A percentile compares a stretch with the other conserved stretches of the same genome.
Evolutionary conservation across 2,113 vertebrate genomes (phyloP).

Genomic region (Falcunculus frontatus): DNA sequence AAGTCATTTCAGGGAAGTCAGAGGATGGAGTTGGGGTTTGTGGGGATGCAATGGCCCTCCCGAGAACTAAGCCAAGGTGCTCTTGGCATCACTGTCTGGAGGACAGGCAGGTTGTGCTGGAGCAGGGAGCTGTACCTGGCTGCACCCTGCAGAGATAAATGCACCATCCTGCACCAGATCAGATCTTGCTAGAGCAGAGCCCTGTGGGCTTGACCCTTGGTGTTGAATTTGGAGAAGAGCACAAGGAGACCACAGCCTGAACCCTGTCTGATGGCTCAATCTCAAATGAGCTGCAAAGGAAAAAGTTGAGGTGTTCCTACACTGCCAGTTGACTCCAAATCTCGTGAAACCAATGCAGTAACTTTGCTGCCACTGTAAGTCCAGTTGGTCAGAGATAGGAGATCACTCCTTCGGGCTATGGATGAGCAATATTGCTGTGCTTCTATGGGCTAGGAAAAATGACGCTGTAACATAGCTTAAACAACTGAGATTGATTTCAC

Average conservation of each 20-base stretch:
- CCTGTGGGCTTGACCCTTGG: rapidly evolving
- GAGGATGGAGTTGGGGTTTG: background rate
- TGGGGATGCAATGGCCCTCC: background rate
- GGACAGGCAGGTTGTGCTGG: background rate
- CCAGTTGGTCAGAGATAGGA: background rate
- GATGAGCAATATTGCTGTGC: background rate
- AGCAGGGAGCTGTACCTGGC: background rate
- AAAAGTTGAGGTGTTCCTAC: background rate
- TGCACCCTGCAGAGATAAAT: background rate
- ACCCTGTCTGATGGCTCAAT: background rate
- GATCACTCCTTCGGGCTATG: background rate
- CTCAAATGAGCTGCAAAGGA: background rate
- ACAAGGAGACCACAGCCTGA: background rate
- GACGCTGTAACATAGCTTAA: background rate
- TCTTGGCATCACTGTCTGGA: background rate
- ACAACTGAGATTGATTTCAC: background rate
- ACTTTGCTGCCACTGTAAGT: background rate
- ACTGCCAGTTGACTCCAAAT: background rate
- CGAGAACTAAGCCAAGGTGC: background rate
- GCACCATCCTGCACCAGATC: background rate
- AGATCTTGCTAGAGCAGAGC: background rate
- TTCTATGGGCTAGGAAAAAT: background rate
- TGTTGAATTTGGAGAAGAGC: background rate
- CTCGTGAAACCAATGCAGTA: background rate
- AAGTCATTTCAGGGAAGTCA: background rate